Percentiles rank a stretch among this genome's conserved stretches.
phyloP scores from a whole-genome alignment of 2,113 vertebrate genomes.

The Paracanthobrama guichenoti region DNA sequence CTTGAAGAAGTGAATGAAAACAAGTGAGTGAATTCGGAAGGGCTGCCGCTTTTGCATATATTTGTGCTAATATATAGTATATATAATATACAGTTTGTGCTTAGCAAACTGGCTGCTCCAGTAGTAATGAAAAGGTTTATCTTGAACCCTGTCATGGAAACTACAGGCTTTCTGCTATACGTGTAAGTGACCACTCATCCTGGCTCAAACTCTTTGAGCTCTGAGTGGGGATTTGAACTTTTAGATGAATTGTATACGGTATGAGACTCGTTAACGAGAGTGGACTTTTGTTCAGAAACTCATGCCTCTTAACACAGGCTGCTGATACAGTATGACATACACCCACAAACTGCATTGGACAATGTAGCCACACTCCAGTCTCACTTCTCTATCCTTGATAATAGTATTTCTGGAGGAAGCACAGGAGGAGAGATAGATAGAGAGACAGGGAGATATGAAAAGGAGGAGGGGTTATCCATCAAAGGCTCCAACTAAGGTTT shows the following conservation, averaged over 20 bases:
- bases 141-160: no score
- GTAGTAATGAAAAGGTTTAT: no score
- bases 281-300: slow-evolving; percentile 59
- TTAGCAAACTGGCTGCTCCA: no score
- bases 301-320: slow-evolving; percentile 54
- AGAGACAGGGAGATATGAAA: slow-evolving; percentile 40
- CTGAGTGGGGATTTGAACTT: slow-evolving; percentile 44
- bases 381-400: slow-evolving; percentile 67
- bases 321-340: slow-evolving; percentile 55
- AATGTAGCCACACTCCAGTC: slow-evolving; percentile 61
- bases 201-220: slow-evolving; percentile 23
- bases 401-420: slow-evolving; percentile 72
- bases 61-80: no score
- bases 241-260: slow-evolving; percentile 46
- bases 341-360: slow-evolving; percentile 61
- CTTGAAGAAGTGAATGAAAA: no score
- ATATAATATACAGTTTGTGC: no score
- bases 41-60: no score
- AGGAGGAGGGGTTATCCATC: slow-evolving; percentile 52
- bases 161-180: background rate
- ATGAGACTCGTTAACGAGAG: slow-evolving; percentile 55
- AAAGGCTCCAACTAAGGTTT: slow-evolving; percentile 76
- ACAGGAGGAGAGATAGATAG: slow-evolving; percentile 54
- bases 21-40: no score
- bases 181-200: slow-evolving; percentile 1